phyloP scores from a whole-genome alignment of 2,113 vertebrate genomes.

The Chlorodrepanis virens region DNA sequence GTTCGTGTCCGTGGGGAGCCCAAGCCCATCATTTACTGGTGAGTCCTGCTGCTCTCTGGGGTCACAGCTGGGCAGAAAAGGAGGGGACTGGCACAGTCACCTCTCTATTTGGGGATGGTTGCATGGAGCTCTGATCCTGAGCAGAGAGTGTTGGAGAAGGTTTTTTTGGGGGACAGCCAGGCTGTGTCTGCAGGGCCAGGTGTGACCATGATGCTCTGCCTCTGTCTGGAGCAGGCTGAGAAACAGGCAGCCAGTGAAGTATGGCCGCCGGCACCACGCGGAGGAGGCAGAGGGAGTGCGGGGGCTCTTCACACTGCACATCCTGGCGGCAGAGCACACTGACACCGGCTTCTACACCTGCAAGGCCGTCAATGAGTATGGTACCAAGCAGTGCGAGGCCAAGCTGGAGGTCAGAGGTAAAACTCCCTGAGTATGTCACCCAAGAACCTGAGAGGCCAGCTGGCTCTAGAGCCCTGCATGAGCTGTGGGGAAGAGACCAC shows the following conservation, averaged over 20 bases:
- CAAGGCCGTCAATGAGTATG: conserved; percentile 96
- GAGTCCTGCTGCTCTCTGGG: conserved; percentile 28
- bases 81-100: not conserved
- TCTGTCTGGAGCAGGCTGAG: conserved; percentile 79
- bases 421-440: not conserved
- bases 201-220: not conserved
- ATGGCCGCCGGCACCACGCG: conserved; percentile 77
- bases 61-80: not conserved
- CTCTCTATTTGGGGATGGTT: not conserved
- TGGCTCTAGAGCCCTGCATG: not conserved
- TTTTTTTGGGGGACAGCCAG: not conserved
- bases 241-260: conserved; percentile 91
- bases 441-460: not conserved
- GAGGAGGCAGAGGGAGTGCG: conserved; percentile 78
- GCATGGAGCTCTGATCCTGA: not conserved
- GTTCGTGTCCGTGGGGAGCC: conserved; percentile 89
- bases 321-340: conserved; percentile 79
- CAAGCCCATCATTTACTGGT: conserved; percentile 97
- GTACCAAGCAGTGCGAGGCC: conserved; percentile 92
- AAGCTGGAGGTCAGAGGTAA: conserved; percentile 93
- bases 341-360: conserved; percentile 93
- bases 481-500: not conserved
- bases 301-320: conserved; percentile 82
- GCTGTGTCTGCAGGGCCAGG: not conserved
- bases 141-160: not conserved